Evolutionary conservation across 1,140 invertebrate genomes (phyloP).

Genomic region (Rhyzopertha dominica): DNA sequence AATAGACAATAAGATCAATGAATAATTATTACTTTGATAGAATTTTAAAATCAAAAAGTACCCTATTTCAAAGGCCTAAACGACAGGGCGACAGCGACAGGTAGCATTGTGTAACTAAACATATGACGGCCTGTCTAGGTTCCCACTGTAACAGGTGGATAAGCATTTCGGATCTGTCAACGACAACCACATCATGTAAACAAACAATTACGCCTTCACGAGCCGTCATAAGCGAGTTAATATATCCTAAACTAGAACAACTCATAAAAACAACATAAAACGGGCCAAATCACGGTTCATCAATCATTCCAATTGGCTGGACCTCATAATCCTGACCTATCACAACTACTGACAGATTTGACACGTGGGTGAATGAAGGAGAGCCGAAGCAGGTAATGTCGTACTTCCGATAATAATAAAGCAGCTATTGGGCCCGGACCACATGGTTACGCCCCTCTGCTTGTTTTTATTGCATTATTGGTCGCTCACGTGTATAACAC

Average conservation of each 20-base stretch:
- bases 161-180: too few species aligned
- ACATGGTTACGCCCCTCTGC: constrained; percentile 31
- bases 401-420: constrained; percentile 33
- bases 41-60: too few species aligned
- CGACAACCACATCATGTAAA: too few species aligned
- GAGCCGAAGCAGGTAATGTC: constrained; percentile 27
- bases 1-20: too few species aligned
- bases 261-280: constrained; percentile 26
- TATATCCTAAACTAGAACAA: constrained; percentile 6
- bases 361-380: background rate
- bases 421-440: constrained; percentile 24
- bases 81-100: too few species aligned
- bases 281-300: constrained; percentile 23
- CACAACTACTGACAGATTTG: constrained; percentile 6
- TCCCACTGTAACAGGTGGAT: too few species aligned
- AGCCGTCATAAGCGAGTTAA: background rate
- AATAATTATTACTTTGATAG: too few species aligned
- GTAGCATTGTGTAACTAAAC: too few species aligned
- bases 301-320: constrained; percentile 23
- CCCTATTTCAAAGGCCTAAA: too few species aligned
- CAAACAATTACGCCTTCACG: too few species aligned
- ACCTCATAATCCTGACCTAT: constrained; percentile 19
- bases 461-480: constrained; percentile 35
- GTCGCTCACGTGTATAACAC: constrained; percentile 28
- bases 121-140: too few species aligned